These are phyloP conservation scores for Pionites leucogaster DNA, from an alignment of 2,113 vertebrate genomes.

Conservation along the genomic window DNA sequence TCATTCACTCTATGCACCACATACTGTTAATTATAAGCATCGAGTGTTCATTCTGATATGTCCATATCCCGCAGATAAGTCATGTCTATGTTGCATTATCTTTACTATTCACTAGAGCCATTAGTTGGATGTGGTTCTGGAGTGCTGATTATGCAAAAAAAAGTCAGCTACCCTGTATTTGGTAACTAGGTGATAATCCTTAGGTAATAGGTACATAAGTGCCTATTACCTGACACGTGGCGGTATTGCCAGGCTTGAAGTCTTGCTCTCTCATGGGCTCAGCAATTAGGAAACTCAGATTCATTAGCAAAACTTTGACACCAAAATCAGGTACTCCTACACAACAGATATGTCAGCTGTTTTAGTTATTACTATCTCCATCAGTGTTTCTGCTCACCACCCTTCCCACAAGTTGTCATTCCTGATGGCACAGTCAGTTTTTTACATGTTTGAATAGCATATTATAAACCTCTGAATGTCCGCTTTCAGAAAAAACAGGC, in stretches of 20 bases:
- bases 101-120: background rate
- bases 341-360: background rate
- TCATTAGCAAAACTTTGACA: background rate
- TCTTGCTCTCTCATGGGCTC: background rate
- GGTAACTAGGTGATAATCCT: background rate
- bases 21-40: background rate
- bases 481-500: rapidly evolving
- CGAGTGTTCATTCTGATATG: background rate
- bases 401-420: background rate
- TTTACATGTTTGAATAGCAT: background rate
- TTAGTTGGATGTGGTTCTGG: background rate
- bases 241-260: rapidly evolving
- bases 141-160: background rate
- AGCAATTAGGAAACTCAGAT: background rate
- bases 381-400: background rate
- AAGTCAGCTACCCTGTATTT: background rate
- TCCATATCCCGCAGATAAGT: background rate
- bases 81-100: background rate
- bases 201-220: background rate
- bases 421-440: background rate
- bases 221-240: rapidly evolving
- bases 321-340: background rate
- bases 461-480: background rate
- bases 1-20: background rate
- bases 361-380: background rate